phyloP scores from a whole-genome alignment of 2,797 vertebrate species.

The Eulemur mongoz region DNA sequence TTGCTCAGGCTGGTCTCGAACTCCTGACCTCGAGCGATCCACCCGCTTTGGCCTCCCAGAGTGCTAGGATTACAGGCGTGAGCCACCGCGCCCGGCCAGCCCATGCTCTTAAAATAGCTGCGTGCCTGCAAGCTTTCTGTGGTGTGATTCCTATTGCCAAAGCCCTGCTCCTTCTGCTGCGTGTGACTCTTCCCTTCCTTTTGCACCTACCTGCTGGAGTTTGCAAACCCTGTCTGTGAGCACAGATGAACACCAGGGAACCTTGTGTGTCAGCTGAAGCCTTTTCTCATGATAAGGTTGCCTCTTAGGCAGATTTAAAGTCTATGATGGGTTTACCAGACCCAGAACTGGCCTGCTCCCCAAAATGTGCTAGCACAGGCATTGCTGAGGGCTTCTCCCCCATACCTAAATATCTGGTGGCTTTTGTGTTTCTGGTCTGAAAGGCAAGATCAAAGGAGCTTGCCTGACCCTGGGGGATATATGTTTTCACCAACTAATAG shows the following conservation, averaged over 20 bases:
- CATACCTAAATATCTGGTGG: neutral
- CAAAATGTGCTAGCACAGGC: neutral
- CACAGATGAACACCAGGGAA: neutral
- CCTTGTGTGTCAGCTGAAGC: neutral
- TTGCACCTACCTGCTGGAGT: neutral
- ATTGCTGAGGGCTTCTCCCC: neutral
- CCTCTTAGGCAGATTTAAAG: neutral
- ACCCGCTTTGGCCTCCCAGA: no score
- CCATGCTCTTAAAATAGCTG: neutral
- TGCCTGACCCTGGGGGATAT: neutral
- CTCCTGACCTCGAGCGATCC: no score
- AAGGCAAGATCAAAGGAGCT: conserved; percentile 41
- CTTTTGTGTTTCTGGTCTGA: conserved; percentile 41
- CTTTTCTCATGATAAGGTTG: neutral
- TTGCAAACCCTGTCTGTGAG: neutral
- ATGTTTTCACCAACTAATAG: neutral
- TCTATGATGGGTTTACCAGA: conserved; percentile 32
- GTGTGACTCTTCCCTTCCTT: neutral
- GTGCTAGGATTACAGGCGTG: no score
- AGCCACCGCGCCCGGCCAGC: no score
- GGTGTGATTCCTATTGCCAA: neutral
- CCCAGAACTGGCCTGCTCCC: neutral
- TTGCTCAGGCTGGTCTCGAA: no score
- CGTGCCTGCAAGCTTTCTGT: neutral
- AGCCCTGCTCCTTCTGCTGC: neutral